phyloP scores from a whole-genome alignment of 2,113 vertebrate genomes.

The Candoia aspera region DNA sequence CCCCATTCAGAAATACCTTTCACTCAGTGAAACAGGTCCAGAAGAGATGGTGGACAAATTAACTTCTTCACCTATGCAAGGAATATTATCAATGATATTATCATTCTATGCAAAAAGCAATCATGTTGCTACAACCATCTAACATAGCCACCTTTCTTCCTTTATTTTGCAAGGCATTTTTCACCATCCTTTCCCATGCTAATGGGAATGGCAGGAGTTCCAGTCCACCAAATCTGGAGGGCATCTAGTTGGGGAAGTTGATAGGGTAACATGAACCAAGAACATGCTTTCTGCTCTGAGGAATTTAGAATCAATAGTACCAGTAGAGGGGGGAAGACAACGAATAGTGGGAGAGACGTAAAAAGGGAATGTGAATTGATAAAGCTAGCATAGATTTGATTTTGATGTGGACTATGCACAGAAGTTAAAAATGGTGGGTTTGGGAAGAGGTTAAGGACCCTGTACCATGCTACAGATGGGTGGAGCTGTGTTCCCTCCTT shows the following conservation, averaged over 20 bases:
- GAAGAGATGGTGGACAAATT: not conserved
- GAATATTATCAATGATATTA: not conserved
- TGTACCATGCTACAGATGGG: not conserved
- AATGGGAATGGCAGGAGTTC: not conserved
- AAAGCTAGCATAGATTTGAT: not conserved
- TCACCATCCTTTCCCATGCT: not conserved
- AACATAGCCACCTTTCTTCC: too few relatives aligned
- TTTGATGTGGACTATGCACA: not conserved
- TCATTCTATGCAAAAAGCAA: not conserved
- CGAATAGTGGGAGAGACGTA: not conserved
- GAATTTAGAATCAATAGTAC: not conserved
- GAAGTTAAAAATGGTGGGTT: not conserved
- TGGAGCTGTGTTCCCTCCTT: not conserved
- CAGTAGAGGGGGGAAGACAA: not conserved
- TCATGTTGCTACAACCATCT: not conserved
- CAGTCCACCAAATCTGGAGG: not conserved
- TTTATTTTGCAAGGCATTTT: not conserved
- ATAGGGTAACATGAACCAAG: not conserved
- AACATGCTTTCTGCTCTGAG: not conserved
- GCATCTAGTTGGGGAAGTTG: not conserved
- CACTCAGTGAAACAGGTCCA: not conserved
- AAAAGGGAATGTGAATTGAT: not conserved
- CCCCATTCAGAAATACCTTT: not conserved
- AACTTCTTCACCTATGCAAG: not conserved
- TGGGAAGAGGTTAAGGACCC: not conserved